phyloP scores from a whole-genome alignment of 2,113 vertebrate genomes.

The Gymnobelideus leadbeateri region DNA sequence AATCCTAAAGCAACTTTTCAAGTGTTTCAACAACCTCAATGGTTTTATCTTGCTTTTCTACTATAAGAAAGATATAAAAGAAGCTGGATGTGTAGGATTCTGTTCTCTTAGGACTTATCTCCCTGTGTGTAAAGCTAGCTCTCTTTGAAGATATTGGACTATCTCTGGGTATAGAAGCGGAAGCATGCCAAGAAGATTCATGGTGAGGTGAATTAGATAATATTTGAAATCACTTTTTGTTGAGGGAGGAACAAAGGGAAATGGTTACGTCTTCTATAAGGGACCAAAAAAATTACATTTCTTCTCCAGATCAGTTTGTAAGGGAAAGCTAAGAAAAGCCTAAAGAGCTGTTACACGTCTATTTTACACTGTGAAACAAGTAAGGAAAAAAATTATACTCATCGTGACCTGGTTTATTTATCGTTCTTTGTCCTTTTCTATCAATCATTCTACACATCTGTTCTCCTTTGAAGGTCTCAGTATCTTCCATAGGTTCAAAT shows the following conservation, averaged over 20 bases:
- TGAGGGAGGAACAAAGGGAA: neutral
- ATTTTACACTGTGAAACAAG: neutral
- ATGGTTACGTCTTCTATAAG: conserved; percentile 23
- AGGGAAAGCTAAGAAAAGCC: neutral
- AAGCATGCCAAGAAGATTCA: neutral
- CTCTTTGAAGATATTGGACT: neutral
- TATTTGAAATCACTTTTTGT: conserved; percentile 9
- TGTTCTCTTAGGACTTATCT: neutral
- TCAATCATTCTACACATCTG: neutral
- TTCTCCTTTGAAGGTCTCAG: neutral
- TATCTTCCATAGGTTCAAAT: neutral
- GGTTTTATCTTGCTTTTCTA: conserved; percentile 2
- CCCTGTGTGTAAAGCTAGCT: neutral
- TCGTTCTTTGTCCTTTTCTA: neutral
- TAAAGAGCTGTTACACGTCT: neutral
- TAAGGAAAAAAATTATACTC: neutral
- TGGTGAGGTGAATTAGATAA: neutral
- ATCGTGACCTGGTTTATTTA: neutral
- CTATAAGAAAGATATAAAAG: neutral
- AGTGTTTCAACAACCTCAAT: neutral
- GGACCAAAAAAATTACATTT: neutral
- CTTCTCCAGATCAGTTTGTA: neutral
- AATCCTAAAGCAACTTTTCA: neutral
- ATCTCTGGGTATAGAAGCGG: neutral
- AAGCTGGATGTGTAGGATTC: neutral